A percentile compares a stretch with the other conserved stretches of the same genome.
Conservation (phyloP, 1,140 invertebrate genomes). For the Drosophila oshimai region DNA sequence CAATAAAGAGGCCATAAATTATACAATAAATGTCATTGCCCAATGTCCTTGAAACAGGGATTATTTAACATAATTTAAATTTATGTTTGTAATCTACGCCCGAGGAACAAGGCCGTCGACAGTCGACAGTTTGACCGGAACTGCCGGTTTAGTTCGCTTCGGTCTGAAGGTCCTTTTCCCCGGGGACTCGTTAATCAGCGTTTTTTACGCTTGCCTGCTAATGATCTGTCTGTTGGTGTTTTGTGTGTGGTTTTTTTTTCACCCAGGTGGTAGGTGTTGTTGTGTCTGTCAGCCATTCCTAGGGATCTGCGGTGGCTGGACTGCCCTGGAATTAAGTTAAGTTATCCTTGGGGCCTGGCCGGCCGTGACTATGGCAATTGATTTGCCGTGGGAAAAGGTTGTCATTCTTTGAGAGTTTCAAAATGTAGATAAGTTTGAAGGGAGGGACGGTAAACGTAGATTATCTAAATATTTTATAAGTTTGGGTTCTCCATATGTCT, state of each 20-base stretch:
- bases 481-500: too few relatives aligned
- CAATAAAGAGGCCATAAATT: constrained; percentile 72
- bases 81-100: constrained; percentile 67
- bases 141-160: constrained; percentile 10
- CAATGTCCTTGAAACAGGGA: constrained; percentile 61
- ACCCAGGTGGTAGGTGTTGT: constrained; percentile 33
- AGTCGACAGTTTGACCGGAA: constrained; percentile 31
- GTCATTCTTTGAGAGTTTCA: neutral
- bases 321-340: constrained; percentile 60
- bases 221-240: constrained; percentile 64
- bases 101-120: constrained; percentile 12
- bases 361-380: constrained; percentile 9
- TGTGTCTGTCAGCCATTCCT: neutral
- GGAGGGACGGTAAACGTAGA: neutral
- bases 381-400: constrained; percentile 2
- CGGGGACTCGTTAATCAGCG: constrained; percentile 76
- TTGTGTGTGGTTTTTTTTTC: constrained; percentile 9
- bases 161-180: constrained; percentile 31
- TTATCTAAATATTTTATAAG: too few relatives aligned
- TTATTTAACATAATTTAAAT: constrained; percentile 79
- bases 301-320: constrained; percentile 29
- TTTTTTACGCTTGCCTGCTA: constrained; percentile 77
- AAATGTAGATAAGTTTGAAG: constrained; percentile 5
- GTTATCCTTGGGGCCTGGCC: constrained; percentile 44
- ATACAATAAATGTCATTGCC: constrained; percentile 68